phyloP scores from a whole-genome alignment of 2,113 vertebrate genomes.

The Larimichthys polyactis region DNA sequence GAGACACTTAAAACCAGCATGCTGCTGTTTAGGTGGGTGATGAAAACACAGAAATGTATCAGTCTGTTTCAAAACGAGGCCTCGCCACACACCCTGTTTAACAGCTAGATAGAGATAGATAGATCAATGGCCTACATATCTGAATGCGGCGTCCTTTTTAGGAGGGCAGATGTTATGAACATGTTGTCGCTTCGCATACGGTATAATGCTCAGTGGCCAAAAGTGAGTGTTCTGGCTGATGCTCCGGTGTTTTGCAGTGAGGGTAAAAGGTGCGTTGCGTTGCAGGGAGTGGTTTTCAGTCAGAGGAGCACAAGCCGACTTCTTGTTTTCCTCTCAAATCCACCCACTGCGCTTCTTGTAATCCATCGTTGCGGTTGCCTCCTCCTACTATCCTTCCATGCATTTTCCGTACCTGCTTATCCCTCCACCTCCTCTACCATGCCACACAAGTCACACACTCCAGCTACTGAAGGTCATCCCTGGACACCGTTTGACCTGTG shows the following conservation, averaged over 20 bases:
- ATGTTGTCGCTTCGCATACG: neutral
- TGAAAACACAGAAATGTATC: neutral
- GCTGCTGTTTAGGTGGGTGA: neutral
- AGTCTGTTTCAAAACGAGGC: neutral
- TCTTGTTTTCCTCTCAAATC: conserved; percentile 43
- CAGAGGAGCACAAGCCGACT: neutral
- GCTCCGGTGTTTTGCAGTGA: neutral
- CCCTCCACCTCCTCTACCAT: neutral
- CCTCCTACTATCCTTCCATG: conserved; percentile 13
- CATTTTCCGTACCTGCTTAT: conserved; percentile 16
- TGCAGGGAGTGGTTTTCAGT: conserved; percentile 9
- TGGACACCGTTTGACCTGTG: neutral
- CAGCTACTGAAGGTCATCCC: neutral
- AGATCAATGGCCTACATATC: neutral
- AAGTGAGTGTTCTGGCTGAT: neutral
- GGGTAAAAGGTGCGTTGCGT: neutral
- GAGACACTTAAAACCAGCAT: neutral
- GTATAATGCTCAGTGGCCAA: neutral
- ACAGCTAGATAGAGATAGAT: no score
- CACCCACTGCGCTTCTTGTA: conserved; percentile 46
- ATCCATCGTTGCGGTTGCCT: conserved; percentile 14
- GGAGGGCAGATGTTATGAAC: neutral
- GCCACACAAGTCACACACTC: neutral
- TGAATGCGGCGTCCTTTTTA: neutral
- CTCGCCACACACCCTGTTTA: neutral